Conservation (phyloP, 2,113 vertebrate genomes). For the Aix galericulata region DNA sequence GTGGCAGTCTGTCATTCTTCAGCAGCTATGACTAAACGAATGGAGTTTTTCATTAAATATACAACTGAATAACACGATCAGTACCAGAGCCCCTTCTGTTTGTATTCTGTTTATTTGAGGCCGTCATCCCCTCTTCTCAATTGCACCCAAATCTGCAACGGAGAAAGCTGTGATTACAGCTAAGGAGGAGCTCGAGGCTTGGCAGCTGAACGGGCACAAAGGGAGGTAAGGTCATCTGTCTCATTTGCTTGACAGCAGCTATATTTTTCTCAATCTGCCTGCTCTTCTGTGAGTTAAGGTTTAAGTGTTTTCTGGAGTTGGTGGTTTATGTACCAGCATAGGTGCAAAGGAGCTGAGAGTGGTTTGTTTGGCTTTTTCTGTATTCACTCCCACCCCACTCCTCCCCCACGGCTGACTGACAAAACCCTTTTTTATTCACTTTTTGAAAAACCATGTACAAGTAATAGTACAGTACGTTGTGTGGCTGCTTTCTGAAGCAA, state of each 20-base stretch:
- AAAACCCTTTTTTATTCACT: background rate
- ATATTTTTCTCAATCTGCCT: background rate
- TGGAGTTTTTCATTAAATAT: conserved; percentile 45
- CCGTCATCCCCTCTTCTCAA: background rate
- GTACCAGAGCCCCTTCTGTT: background rate
- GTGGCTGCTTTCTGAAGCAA: background rate
- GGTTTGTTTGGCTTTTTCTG: background rate
- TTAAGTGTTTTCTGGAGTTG: background rate
- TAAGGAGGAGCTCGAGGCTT: background rate
- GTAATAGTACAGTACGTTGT: background rate
- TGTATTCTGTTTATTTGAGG: background rate
- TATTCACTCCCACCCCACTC: background rate
- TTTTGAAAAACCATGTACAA: background rate
- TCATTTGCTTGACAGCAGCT: background rate
- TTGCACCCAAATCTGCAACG: background rate
- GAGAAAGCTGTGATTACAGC: background rate
- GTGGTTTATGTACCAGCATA: background rate
- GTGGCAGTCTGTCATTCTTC: background rate
- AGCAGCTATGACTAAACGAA: conserved; percentile 26
- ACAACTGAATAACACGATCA: background rate
- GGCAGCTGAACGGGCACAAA: background rate
- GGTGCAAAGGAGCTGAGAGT: background rate
- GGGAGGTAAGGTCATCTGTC: background rate
- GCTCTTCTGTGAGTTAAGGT: background rate
- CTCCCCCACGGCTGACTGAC: background rate